A percentile compares a stretch with the other conserved stretches of the same genome.
phyloP scores from a whole-genome alignment of 1,140 invertebrate species.

The Leptinotarsa defecta region DNA sequence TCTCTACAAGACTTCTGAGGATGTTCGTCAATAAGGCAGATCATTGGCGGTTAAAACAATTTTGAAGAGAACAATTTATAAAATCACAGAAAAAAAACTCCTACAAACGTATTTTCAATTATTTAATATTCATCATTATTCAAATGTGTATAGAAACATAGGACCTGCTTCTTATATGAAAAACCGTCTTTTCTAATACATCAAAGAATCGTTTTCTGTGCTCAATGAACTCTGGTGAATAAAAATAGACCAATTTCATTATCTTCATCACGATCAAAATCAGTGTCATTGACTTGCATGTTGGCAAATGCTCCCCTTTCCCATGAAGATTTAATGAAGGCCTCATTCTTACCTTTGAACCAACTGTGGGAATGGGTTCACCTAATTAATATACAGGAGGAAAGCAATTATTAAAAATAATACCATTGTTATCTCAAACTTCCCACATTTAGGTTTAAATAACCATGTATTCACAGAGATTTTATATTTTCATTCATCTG shows the following conservation, averaged over 20 bases:
- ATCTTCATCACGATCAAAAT: conserved; percentile 19
- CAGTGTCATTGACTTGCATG: conserved; percentile 23
- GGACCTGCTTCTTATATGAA: neutral
- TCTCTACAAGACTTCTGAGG: no score
- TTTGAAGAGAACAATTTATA: no score
- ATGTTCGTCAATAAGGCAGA: no score
- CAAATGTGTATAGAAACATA: neutral
- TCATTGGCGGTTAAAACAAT: no score
- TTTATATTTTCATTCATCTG: conserved; percentile 38
- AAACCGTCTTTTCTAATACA: neutral
- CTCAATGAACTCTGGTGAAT: neutral
- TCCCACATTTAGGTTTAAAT: conserved; percentile 48
- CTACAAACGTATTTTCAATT: no score
- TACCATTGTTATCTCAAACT: conserved; percentile 46
- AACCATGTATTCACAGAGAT: conserved; percentile 45
- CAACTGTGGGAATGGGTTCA: conserved; percentile 46
- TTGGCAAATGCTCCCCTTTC: conserved; percentile 29
- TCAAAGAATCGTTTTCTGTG: neutral
- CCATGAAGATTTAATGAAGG: conserved; percentile 32
- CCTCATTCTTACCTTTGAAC: conserved; percentile 34
- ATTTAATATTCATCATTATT: no score
- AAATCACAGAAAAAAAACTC: no score
- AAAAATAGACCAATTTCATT: neutral
- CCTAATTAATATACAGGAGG: conserved; percentile 54
- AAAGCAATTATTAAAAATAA: conserved; percentile 54